Evolutionary conservation across 2,113 vertebrate species (phyloP).

Genomic region (Brachirus orientalis): DNA sequence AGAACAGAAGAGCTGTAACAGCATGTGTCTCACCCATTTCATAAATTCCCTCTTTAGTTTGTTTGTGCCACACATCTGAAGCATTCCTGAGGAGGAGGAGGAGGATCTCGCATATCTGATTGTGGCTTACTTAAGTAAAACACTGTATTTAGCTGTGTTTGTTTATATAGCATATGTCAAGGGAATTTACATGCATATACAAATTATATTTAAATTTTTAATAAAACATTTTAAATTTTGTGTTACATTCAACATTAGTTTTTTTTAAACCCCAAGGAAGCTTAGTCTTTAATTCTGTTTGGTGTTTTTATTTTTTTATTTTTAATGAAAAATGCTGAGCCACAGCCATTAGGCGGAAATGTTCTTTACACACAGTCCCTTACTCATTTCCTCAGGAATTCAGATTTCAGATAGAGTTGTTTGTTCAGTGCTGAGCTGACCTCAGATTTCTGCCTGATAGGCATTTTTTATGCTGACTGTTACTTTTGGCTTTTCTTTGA

Average conservation of each 20-base stretch:
- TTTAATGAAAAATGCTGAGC: background rate
- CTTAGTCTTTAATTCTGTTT: background rate
- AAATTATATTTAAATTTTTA: background rate
- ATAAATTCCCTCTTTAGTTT: constrained; percentile 34
- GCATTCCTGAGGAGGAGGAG: constrained; percentile 41
- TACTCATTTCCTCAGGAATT: constrained; percentile 70
- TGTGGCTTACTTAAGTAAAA: background rate
- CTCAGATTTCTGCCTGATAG: constrained; percentile 65
- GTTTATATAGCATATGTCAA: background rate
- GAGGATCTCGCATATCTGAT: constrained; percentile 6
- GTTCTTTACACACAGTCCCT: constrained; percentile 1
- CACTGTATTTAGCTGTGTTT: background rate
- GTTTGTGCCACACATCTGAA: constrained; percentile 38
- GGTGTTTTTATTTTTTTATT: background rate
- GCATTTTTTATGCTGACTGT: constrained; percentile 68
- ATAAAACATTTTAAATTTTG: too few relatives aligned
- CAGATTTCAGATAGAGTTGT: constrained; percentile 64
- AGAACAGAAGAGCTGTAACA: constrained; percentile 6
- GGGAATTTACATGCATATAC: background rate
- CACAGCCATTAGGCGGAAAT: constrained; percentile 2
- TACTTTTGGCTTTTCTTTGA: constrained; percentile 29
- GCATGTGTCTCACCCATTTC: background rate
- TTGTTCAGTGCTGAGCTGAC: constrained; percentile 65
- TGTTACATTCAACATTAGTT: too few relatives aligned
- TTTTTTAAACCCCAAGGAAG: too few relatives aligned